A percentile compares a stretch with the other conserved stretches of the same genome.
These are phyloP conservation scores for Gryllus bimaculatus DNA, from an alignment of 1,140 invertebrate species.

Conservation along the genomic window DNA sequence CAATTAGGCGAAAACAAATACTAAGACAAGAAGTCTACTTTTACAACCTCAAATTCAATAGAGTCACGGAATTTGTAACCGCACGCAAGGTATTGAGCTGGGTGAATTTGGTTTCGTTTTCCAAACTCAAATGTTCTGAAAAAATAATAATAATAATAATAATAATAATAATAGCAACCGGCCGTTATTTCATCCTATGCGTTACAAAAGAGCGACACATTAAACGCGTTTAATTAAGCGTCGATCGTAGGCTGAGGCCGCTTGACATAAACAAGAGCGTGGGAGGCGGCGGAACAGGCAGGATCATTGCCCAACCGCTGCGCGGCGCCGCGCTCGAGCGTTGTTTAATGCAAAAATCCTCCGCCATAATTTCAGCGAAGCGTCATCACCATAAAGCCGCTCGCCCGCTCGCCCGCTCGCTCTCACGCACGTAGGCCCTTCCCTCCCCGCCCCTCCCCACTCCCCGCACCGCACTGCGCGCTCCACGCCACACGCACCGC, in stretches of 20 bases:
- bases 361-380: not conserved
- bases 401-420: not conserved
- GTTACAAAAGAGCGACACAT: not conserved
- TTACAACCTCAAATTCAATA: too few relatives aligned
- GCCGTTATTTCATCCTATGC: not conserved
- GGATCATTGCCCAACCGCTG: too few relatives aligned
- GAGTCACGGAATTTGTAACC: too few relatives aligned
- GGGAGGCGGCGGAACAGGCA: not conserved
- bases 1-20: too few relatives aligned
- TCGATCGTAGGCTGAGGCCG: not conserved
- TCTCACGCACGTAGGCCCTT: not conserved
- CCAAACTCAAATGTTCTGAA: not conserved
- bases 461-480: not conserved
- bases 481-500: too few relatives aligned
- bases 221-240: conserved; percentile 1
- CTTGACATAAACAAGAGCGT: not conserved
- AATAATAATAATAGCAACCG: not conserved
- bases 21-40: too few relatives aligned
- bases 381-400: conserved; percentile 2
- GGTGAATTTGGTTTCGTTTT: not conserved
- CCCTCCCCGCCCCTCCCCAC: not conserved
- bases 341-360: conserved; percentile 1
- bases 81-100: too few relatives aligned
- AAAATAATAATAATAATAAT: not conserved
- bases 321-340: too few relatives aligned